Percentiles rank a stretch among this genome's conserved stretches.
Evolutionary conservation across 1,140 invertebrate genomes (phyloP).

Genomic region (Ostrea denselamellosa): DNA sequence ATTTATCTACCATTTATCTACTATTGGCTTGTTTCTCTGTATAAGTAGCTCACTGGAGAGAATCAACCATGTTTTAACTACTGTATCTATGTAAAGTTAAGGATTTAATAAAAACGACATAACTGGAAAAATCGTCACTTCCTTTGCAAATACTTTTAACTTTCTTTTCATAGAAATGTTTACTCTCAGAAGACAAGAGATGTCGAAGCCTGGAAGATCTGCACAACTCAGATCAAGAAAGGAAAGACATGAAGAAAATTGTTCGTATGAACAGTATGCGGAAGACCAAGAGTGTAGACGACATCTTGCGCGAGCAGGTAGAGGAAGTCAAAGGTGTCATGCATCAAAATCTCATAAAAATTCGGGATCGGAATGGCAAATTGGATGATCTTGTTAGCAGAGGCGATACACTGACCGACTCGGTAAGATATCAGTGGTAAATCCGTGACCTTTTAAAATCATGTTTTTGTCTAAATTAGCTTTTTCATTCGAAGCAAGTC

Average conservation of each 20-base stretch:
- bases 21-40: no score
- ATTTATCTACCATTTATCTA: no score
- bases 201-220: conserved; percentile 2
- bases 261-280: conserved; percentile 1
- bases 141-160: background rate
- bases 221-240: background rate
- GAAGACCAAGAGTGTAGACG: background rate
- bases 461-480: no score
- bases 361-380: background rate
- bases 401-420: background rate
- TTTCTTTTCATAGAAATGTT: background rate
- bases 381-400: background rate
- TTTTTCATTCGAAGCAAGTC: no score
- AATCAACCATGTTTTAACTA: no score
- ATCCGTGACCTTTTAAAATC: no score
- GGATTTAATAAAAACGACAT: no score
- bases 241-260: conserved; percentile 7
- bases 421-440: background rate
- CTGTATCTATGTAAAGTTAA: no score
- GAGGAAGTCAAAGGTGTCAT: background rate
- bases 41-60: no score
- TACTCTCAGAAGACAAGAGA: background rate
- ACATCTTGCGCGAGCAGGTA: background rate
- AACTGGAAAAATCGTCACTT: background rate
- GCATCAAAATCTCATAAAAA: background rate